Conservation (phyloP, 2,113 vertebrate species). For the Sinocyclocheilus rhinocerous region DNA sequence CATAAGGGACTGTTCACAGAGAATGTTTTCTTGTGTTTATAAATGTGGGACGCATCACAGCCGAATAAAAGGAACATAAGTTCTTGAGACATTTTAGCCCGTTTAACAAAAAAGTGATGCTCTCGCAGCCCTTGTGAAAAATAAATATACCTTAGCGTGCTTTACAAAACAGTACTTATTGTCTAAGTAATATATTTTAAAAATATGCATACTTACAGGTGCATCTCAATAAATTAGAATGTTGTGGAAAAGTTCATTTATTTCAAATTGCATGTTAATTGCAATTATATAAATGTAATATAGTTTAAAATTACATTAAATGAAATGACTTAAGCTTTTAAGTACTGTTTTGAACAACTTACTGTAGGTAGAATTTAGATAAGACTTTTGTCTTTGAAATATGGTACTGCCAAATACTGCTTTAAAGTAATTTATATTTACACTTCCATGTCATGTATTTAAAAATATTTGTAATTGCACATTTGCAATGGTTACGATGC, state of each 20-base stretch:
- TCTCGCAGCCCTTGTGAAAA: neutral
- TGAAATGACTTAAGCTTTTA: neutral
- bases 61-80: neutral
- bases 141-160: neutral
- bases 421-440: too few relatives aligned
- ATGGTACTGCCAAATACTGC: neutral
- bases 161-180: neutral
- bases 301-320: neutral
- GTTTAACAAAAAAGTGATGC: neutral
- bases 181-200: neutral
- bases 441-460: too few relatives aligned
- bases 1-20: neutral
- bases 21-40: neutral
- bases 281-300: too few relatives aligned
- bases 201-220: too few relatives aligned
- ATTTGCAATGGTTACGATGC: too few relatives aligned
- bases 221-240: too few relatives aligned
- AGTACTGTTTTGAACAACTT: neutral
- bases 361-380: neutral
- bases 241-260: too few relatives aligned
- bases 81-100: neutral
- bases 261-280: too few relatives aligned
- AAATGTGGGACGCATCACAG: neutral
- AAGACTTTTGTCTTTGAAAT: neutral
- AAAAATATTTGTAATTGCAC: too few relatives aligned